Conservation (phyloP, 1,140 invertebrate species). For the Apis dorsata region DNA sequence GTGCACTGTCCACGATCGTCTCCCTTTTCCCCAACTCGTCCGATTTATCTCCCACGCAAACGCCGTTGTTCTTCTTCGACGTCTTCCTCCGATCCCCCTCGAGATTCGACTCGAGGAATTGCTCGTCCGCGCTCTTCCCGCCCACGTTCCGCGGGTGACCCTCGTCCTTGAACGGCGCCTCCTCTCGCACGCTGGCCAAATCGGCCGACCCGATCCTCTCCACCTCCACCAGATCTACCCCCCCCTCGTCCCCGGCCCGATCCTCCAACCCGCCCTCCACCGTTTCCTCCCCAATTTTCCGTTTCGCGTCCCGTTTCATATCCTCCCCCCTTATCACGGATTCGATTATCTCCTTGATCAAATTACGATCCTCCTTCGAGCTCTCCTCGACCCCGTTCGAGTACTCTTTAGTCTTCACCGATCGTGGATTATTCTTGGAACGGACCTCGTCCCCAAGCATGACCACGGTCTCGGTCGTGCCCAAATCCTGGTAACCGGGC, state of each 20-base stretch:
- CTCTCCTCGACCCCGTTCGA: not conserved
- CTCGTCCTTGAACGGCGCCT: not conserved
- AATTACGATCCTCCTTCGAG: not conserved
- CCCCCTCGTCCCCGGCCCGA: not conserved
- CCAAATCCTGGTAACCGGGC: not conserved
- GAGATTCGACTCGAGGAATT: not conserved
- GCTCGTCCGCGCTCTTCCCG: not conserved
- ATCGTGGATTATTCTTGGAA: not conserved
- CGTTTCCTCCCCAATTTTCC: not conserved
- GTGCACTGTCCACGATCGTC: not conserved
- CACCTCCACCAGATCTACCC: not conserved
- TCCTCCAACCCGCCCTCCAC: too few species aligned
- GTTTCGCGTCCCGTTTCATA: not conserved
- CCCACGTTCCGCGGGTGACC: too few species aligned
- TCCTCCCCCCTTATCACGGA: constrained; percentile 14
- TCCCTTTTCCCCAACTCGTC: constrained; percentile 11
- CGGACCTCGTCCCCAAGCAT: not conserved
- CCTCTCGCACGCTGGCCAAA: not conserved
- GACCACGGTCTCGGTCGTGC: not conserved
- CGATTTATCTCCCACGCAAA: not conserved
- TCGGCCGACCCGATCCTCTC: not conserved
- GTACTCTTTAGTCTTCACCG: not conserved
- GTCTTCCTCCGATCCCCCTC: not conserved
- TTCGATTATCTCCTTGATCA: constrained; percentile 32
- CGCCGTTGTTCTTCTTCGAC: not conserved